Conservation (phyloP, 2,113 vertebrate genomes). For the Alethe castanea region DNA sequence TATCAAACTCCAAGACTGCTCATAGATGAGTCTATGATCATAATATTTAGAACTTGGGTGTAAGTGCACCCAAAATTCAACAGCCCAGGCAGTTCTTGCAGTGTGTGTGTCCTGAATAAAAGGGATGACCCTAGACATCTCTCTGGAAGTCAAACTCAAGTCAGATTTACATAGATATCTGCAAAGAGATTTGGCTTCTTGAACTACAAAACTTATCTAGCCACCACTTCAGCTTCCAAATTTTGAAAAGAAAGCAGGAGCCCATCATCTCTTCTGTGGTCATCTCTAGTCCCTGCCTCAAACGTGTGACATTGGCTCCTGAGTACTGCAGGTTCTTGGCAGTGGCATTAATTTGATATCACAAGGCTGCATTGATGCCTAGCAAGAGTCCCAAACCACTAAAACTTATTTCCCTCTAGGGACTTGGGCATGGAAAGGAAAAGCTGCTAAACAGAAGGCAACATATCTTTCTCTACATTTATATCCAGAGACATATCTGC, state of each 20-base stretch:
- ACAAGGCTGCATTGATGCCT: background rate
- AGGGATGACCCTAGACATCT: background rate
- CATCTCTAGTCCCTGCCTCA: background rate
- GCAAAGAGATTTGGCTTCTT: background rate
- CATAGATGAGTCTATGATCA: background rate
- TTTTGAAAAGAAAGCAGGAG: background rate
- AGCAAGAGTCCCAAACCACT: background rate
- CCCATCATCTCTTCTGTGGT: background rate
- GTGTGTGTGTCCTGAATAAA: background rate
- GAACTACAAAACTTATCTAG: background rate
- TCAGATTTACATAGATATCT: background rate
- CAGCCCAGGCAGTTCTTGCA: background rate
- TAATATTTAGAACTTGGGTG: background rate
- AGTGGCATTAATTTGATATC: background rate
- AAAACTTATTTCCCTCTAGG: background rate
- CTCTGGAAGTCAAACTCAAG: background rate
- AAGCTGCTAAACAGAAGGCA: conserved; percentile 36
- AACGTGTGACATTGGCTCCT: background rate
- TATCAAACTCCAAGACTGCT: background rate
- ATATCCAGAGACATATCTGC: background rate
- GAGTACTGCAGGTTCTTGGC: background rate
- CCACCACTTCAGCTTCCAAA: background rate
- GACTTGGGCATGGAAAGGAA: background rate
- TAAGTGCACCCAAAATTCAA: background rate
- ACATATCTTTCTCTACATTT: background rate